Percentiles rank a stretch among this genome's conserved stretches.
Conservation (phyloP, 2,113 vertebrate species). For the Nycticebus coucang region DNA sequence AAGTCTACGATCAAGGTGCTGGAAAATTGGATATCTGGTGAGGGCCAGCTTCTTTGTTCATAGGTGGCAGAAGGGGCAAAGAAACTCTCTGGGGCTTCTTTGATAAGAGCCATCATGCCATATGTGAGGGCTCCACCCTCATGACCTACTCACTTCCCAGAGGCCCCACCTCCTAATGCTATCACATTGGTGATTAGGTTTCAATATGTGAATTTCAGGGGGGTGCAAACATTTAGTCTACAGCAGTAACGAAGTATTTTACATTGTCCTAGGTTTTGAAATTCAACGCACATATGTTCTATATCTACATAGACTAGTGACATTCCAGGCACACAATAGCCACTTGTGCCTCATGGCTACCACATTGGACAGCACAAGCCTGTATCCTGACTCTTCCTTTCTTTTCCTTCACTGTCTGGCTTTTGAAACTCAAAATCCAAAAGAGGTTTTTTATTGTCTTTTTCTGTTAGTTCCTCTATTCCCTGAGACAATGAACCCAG, state of each 20-base stretch:
- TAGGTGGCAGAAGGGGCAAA: neutral
- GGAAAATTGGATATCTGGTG: neutral
- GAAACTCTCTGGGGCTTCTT: neutral
- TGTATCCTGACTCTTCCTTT: neutral
- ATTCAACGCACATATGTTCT: neutral
- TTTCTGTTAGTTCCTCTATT: neutral
- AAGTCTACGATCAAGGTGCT: neutral
- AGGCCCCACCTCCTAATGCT: neutral
- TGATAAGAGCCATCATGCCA: neutral
- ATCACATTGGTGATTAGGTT: neutral
- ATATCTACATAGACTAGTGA: neutral
- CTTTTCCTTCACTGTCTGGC: neutral
- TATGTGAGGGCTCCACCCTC: neutral
- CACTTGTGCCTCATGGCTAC: neutral
- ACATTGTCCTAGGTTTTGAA: neutral
- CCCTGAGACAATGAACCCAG: neutral
- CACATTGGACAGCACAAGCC: neutral
- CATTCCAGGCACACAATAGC: neutral
- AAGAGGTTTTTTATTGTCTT: neutral
- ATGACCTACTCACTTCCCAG: neutral
- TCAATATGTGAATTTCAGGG: neutral
- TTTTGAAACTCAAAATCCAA: slow-evolving; percentile 29
- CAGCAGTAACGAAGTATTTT: neutral
- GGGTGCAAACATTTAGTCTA: neutral
- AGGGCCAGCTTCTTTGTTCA: neutral